phyloP scores from a whole-genome alignment of 2,113 vertebrate species.

The Butorides virescens region DNA sequence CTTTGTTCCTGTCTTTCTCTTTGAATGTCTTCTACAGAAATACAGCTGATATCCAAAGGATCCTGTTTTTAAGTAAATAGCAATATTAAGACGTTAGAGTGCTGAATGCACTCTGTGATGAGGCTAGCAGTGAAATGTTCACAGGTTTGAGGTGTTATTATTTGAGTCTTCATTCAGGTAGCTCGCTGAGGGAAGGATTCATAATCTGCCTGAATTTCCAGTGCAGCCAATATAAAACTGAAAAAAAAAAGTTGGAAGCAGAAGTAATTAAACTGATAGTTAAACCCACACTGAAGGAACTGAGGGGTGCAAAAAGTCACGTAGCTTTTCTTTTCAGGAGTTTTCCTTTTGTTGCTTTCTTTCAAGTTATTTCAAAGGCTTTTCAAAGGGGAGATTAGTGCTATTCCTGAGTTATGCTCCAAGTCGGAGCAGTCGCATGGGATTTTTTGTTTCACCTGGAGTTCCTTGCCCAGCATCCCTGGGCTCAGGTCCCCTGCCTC shows the following conservation, averaged over 20 bases:
- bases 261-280: slow-evolving; percentile 63
- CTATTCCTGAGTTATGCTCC: not conserved
- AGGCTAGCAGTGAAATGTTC: slow-evolving; percentile 22
- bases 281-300: slow-evolving; percentile 9
- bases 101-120: not conserved
- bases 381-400: slow-evolving; percentile 17
- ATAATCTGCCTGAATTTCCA: slow-evolving; percentile 43
- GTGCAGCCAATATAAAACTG: not conserved
- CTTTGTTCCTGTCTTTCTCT: not conserved
- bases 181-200: not conserved
- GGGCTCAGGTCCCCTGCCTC: not conserved
- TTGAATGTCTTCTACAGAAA: not conserved
- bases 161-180: slow-evolving; percentile 10
- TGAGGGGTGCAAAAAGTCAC: not conserved
- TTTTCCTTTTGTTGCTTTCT: slow-evolving; percentile 33
- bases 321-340: not conserved
- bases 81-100: not conserved
- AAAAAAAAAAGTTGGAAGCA: not conserved
- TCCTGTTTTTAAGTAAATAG: not conserved
- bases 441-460: not conserved
- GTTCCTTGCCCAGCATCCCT: not conserved
- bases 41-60: not conserved
- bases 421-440: not conserved
- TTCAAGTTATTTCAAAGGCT: slow-evolving; percentile 40
- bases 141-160: not conserved